These are phyloP conservation scores for Thamnaconus septentrionalis DNA, from an alignment of 2,113 vertebrate species.

Conservation along the genomic window DNA sequence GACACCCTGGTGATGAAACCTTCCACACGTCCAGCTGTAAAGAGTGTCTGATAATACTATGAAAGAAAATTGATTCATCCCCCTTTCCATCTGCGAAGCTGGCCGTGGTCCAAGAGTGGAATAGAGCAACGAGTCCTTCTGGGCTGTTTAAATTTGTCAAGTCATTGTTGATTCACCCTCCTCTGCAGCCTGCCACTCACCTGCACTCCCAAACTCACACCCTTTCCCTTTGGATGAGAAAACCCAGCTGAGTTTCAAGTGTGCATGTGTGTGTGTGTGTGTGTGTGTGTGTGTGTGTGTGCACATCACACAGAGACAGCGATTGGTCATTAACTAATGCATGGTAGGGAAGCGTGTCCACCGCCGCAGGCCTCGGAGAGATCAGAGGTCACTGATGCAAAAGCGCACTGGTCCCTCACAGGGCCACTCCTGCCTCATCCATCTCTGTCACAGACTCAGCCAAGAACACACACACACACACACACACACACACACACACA, in stretches of 20 bases:
- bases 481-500: slow-evolving; percentile 7
- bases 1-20: no score
- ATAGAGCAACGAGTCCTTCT: no score
- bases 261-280: slow-evolving; percentile 10
- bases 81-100: no score
- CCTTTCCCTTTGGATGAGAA: slow-evolving; percentile 6
- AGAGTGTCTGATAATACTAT: no score
- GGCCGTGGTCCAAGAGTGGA: no score
- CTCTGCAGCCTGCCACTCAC: slow-evolving; percentile 40
- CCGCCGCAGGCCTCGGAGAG: slow-evolving; percentile 19
- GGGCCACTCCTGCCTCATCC: slow-evolving; percentile 40
- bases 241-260: slow-evolving; percentile 10
- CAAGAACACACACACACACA: slow-evolving; percentile 30
- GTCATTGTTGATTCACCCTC: slow-evolving; percentile 18
- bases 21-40: no score
- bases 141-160: no score
- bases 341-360: slow-evolving; percentile 41
- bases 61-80: no score
- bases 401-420: slow-evolving; percentile 34
- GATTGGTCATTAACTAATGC: slow-evolving; percentile 63
- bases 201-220: slow-evolving; percentile 20
- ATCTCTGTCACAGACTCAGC: slow-evolving; percentile 54
- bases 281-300: slow-evolving; percentile 13
- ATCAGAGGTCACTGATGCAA: slow-evolving; percentile 54
- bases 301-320: slow-evolving; percentile 23